phyloP scores from a whole-genome alignment of 30 jellyfish, hydroid and myxozoan species.

The Chrysaora quinquecirrha region DNA sequence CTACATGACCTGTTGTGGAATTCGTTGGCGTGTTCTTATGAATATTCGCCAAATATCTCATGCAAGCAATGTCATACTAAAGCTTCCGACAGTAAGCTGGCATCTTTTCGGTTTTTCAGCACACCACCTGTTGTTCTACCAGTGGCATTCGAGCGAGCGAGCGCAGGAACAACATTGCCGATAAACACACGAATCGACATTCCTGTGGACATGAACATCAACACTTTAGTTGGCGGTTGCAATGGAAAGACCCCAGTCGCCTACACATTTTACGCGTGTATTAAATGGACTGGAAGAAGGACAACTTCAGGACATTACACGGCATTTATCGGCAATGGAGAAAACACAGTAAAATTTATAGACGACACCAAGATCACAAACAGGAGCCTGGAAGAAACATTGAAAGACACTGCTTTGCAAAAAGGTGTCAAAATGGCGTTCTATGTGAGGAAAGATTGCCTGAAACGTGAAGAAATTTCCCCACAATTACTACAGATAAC shows the following conservation, averaged over 20 bases:
- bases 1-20: constrained; percentile 9
- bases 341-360: neutral
- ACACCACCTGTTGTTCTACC: constrained; percentile 14
- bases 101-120: neutral
- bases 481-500: neutral
- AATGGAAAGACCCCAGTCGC: neutral
- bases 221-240: neutral
- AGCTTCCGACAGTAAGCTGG: constrained; percentile 14
- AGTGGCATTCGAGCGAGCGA: too few species aligned
- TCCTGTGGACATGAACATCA: constrained; percentile 3
- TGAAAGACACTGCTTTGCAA: neutral
- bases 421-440: neutral
- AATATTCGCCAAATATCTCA: constrained; percentile 1
- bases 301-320: neutral
- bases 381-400: neutral
- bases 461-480: neutral
- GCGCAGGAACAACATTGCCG: neutral
- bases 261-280: neutral
- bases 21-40: constrained; percentile 8
- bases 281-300: neutral
- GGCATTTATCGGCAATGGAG: neutral
- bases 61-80: neutral
- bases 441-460: neutral
- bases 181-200: neutral
- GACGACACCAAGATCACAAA: neutral